These are phyloP conservation scores for Acronicta aceris DNA, from an alignment of 2,888 invertebrate species.

Conservation along the genomic window DNA sequence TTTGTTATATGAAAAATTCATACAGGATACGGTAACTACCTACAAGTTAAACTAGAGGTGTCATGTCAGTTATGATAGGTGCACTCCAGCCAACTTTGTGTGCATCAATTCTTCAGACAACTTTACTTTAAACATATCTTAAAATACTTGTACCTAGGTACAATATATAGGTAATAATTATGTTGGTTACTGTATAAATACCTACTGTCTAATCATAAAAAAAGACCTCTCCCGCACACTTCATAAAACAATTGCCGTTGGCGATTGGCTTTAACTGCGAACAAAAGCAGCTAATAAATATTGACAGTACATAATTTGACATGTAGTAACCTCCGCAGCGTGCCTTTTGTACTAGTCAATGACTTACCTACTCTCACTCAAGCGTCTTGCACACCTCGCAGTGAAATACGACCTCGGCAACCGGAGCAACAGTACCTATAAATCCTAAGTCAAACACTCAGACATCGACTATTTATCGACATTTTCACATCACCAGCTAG, in stretches of 20 bases:
- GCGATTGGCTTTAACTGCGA: not conserved
- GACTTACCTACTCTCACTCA: too few relatives aligned
- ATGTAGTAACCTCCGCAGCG: not conserved
- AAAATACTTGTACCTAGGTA: too few relatives aligned
- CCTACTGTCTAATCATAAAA: too few relatives aligned
- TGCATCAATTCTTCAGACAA: too few relatives aligned
- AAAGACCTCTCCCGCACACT: not conserved
- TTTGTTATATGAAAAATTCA: constrained; percentile 27
- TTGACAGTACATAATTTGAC: constrained; percentile 6
- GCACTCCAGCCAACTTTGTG: too few relatives aligned
- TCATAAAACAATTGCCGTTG: not conserved
- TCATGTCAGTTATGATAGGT: not conserved
- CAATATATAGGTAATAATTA: too few relatives aligned
- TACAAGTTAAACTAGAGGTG: not conserved
- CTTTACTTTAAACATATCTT: too few relatives aligned
- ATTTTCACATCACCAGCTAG: constrained; percentile 64
- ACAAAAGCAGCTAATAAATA: constrained; percentile 13
- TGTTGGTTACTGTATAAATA: too few relatives aligned
- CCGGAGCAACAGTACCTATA: constrained; percentile 56
- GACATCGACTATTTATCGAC: constrained; percentile 63
- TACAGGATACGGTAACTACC: not conserved
- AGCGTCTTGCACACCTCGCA: constrained; percentile 20
- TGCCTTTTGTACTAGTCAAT: constrained; percentile 10
- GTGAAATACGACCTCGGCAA: constrained; percentile 49
- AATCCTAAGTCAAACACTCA: constrained; percentile 57